Evolutionary conservation across 2,797 vertebrate genomes (phyloP), one percentile per base, ranked within the genome.

Genomic region (Darevskia nairensis): DNA sequence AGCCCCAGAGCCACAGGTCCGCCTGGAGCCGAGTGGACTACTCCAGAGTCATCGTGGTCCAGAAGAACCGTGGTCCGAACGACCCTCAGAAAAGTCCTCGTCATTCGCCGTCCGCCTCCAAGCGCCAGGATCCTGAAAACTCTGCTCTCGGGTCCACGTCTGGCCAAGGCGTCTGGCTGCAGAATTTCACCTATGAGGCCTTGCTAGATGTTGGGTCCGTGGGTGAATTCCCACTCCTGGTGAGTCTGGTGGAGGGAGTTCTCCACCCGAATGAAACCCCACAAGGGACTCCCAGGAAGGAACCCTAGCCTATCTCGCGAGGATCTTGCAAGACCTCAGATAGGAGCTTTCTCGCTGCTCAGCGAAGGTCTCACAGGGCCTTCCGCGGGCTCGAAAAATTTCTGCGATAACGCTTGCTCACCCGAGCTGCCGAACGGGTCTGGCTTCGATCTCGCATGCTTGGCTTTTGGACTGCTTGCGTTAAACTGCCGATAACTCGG

Each of bases 201-300:
- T 21, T 55, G 4, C 8, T 78, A 10, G 80, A n/a, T 2, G 55
- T 0, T 3, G 27, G 32, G n/a, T n/a, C 84, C 25, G 1, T 11
- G 1, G 44, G 32, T 0, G 61, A 89, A 32, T 89, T 89, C 6
- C 78, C 88, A 5, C 78, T 89, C 3, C 46, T 89, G n/a, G 59
- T 76, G 2, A 66, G 27, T 8, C 78, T 81, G 41, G 41, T 78
- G 44, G 15, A 39, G 1, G 78, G 39, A 44, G 25, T 29, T 1
- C 41, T 74, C 6, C 11, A 17, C 2, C 4, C 25, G 0, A 17
- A 2, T 2, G 83, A 76, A 50, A 68, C 25, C 7, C 41, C 41
- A 1, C 17, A 6, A 6, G 41, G 5, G 39, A 8, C 3, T 10
- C 29, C 11, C 3, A 3, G 2, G 2, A 41, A 32, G 55, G 32